Evolutionary conservation across 2,888 invertebrate species (phyloP).

Genomic region (Orchestes rusci): DNA sequence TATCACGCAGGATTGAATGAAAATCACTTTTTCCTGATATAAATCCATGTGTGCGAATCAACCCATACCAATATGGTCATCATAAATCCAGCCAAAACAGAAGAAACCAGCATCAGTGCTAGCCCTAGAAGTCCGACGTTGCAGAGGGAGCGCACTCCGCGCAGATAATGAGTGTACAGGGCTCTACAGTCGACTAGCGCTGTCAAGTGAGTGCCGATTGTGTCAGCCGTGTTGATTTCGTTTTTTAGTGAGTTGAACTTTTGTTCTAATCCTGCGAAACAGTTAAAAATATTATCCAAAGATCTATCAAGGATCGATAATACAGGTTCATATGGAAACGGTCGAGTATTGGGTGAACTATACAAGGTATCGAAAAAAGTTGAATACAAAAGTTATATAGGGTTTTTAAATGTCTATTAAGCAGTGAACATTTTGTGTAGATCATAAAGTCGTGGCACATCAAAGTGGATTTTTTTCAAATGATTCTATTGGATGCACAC

Average conservation of each 20-base stretch:
- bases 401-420: too few relatives aligned
- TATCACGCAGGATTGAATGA: neutral
- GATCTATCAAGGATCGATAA: too few relatives aligned
- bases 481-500: too few relatives aligned
- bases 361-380: too few relatives aligned
- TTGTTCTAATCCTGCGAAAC: conserved; percentile 55
- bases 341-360: too few relatives aligned
- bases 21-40: conserved; percentile 78
- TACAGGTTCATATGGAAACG: too few relatives aligned
- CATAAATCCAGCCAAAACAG: conserved; percentile 79
- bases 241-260: conserved; percentile 69
- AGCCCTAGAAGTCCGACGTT: conserved; percentile 75
- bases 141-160: conserved; percentile 71
- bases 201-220: conserved; percentile 58
- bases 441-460: too few relatives aligned
- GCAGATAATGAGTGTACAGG: conserved; percentile 75
- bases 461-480: too few relatives aligned
- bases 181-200: conserved; percentile 77
- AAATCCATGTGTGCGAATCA: conserved; percentile 95
- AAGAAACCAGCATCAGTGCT: conserved; percentile 79
- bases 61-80: conserved; percentile 90
- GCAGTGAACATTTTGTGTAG: too few relatives aligned
- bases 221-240: conserved; percentile 71
- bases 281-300: too few relatives aligned
- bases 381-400: too few relatives aligned